Percentiles rank a stretch among this genome's conserved stretches.
Evolutionary conservation across 2,797 vertebrate genomes (phyloP).

Genomic region (Ctenosaura bakeri): DNA sequence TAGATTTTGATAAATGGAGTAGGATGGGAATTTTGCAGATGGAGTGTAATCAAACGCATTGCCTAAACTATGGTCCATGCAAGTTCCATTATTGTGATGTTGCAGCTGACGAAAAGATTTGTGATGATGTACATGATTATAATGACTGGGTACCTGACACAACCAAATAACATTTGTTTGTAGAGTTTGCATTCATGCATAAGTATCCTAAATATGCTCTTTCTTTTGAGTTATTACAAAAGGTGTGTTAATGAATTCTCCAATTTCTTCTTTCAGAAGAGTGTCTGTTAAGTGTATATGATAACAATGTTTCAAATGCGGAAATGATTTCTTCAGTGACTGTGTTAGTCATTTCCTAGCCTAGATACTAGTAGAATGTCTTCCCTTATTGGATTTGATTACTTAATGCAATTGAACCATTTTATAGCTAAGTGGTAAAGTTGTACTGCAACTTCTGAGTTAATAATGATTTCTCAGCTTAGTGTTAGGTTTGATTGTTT

Average conservation of each 20-base stretch:
- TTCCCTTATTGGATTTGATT: constrained; percentile 3
- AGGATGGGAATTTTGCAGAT: neutral
- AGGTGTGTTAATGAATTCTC: neutral
- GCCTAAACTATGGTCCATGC: too few species aligned
- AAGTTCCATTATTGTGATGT: neutral
- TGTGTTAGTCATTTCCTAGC: neutral
- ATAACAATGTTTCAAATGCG: neutral
- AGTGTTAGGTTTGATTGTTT: constrained; percentile 15
- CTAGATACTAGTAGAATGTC: neutral
- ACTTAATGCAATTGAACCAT: constrained; percentile 17
- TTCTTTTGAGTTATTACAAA: neutral
- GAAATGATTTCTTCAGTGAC: neutral
- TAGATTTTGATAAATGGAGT: too few species aligned
- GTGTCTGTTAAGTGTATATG: neutral
- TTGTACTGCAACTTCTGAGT: constrained; percentile 20
- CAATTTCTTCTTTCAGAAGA: neutral
- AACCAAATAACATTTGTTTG: neutral
- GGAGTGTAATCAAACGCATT: too few species aligned
- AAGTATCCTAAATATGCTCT: neutral
- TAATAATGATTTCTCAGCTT: constrained; percentile 25
- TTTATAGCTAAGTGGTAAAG: constrained; percentile 20
- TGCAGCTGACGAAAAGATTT: neutral
- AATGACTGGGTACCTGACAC: neutral
- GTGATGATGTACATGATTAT: neutral
- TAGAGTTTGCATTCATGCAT: neutral